Base-by-base conservation (phyloP, 2,113 vertebrate species). In the Platanista minor region DNA sequence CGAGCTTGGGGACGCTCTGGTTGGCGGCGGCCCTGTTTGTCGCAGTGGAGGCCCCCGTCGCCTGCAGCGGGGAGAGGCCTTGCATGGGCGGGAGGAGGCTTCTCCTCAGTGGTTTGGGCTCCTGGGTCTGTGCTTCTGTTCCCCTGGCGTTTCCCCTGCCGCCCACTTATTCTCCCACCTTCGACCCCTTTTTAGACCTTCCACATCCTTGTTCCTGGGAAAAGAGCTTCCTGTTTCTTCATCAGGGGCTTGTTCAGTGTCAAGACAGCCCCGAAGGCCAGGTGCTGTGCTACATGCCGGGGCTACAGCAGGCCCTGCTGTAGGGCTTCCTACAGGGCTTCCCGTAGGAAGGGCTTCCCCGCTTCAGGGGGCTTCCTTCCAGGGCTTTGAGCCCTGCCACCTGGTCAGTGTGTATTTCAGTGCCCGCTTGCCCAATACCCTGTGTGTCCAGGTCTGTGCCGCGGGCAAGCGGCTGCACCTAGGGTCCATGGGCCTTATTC, bases 341-440 rank as follows among this genome's bases (percentile, higher is more conserved):
- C n/a, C n/a, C n/a, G n/a, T n/a, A n/a, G n/a, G n/a, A n/a, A n/a
- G n/a, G n/a, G n/a, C n/a, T n/a, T n/a, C n/a, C n/a, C n/a, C n/a
- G n/a, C n/a, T 9, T 3, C 29, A 49, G 17, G 20, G 29, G 25
- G n/a, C 52, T 29, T 27, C 5, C 8, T 41, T 14, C 66, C 27
- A 0, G 49, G 31, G n/a, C 64, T 43, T 15, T 17, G 18, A 5
- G 14, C 4, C 15, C 43, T 21, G n/a, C 31, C 21, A 0, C 18
- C n/a, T 13, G 31, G 59, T 43, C 23, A 23, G 33, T 9, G 27
- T 62, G 41, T 23, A 7, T 43, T 23, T 27, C 31, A 5, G 6
- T 20, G 29, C 5, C 11, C 11, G 1, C 41, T 49, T 64, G 20
- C 46, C n/a, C 0, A 2, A 3, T 9, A 21, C n/a, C 6, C 6